Conservation (phyloP, 1,140 invertebrate species). For the Drosophila grimshawi region DNA sequence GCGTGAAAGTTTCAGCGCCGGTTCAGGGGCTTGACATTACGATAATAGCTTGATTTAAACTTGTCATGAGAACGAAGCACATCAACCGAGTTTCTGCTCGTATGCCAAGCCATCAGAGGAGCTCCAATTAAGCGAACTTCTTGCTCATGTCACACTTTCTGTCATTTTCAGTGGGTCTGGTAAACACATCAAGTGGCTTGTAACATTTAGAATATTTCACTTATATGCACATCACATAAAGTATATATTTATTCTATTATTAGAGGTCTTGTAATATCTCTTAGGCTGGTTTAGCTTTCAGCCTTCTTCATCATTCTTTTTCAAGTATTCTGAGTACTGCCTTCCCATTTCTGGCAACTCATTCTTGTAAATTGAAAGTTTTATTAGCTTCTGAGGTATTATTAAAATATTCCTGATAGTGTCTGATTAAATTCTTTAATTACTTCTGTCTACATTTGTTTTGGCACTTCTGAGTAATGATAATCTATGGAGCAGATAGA, state of each 20-base stretch:
- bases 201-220: not conserved
- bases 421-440: too few species aligned
- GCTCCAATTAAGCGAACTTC: constrained; percentile 67
- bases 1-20: constrained; percentile 64
- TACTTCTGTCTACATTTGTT: not conserved
- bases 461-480: not conserved
- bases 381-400: too few species aligned
- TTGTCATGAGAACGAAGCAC: constrained; percentile 70
- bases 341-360: not conserved
- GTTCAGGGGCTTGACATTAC: constrained; percentile 55
- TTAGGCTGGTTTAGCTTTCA: too few species aligned
- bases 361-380: not conserved
- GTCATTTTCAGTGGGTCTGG: not conserved
- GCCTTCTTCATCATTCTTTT: too few species aligned
- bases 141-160: constrained; percentile 26
- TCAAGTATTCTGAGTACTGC: too few species aligned
- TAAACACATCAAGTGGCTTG: not conserved
- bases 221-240: not conserved
- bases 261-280: too few species aligned
- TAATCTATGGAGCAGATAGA: not conserved
- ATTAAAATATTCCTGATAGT: too few species aligned
- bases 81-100: constrained; percentile 26
- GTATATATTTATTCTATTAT: not conserved
- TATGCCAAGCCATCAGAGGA: constrained; percentile 47
- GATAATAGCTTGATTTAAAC: constrained; percentile 80